Evolutionary conservation across 1,140 invertebrate species (phyloP), one percentile per base, ranked within the genome.

Genomic region (Rhopalosiphum maidis): DNA sequence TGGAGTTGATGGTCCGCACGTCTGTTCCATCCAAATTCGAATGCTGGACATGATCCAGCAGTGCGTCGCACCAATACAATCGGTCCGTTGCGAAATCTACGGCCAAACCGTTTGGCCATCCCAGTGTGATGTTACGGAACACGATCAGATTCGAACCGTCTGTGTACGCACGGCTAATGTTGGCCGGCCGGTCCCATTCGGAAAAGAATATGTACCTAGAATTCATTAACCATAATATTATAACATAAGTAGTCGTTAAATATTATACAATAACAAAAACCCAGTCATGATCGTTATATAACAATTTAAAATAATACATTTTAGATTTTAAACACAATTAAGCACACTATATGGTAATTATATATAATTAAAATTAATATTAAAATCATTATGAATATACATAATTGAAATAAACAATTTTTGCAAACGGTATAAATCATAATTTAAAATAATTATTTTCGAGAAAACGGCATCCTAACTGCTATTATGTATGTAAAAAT

Each of bases 41-140:
- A 95, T 99, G 98, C 95, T 99, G 99, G 0, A 99, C 98, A 95
- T 99, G 98, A 95, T 99, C 98, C 0, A 99, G 95, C 0, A 99
- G 95, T 30, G 98, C 98, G 94, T 99, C 99, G 95, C 98, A 99
- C 98, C 98, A 99, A 95, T 99, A 99, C 1, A 99, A 96, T 82
- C 98, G 96, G 94, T 99, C 97, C 43, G 96, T 96, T 43, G 96
- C 96, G 94, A 98, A 99, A 95, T 99, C 99, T 94, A 99, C 98
- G 1, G 98, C 98, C 2, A 99, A 95, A 55, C 99, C 99, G 95
- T 99, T 99, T 0, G 99, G 99, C 98, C 99, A 99, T 3, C 99
- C 99, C 0, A 99, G 96, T 0, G 99, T 98, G 0, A 99, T 96
- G 95, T 99, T 98, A 90, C 97, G 97, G 95, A 99, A 99, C 0